Base-by-base conservation (phyloP, 2,888 invertebrate species). In the Villa cingulata region DNA sequence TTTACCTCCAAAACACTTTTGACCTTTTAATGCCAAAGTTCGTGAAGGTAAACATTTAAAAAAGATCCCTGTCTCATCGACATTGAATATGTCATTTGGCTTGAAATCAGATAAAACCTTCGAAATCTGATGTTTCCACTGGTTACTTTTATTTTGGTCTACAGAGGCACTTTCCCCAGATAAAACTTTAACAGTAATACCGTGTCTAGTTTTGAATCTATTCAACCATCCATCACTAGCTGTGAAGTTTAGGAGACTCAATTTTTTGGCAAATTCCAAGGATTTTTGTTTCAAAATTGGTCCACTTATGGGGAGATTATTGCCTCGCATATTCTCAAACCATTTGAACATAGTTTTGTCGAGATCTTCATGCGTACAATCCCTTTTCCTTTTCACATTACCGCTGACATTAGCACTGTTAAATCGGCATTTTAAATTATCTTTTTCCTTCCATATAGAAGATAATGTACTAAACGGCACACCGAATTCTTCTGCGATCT, bases 1-100 rank as follows among this genome's bases (percentile, higher is more conserved):
- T 45, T 55, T 57, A 12, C 53, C 55, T 36, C 53, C 57, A 27
- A 42, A 37, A 50, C 55, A 56, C 38, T 51, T 51, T 48, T 57
- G 55, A 32, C 51, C 52, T 53, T 48, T 45, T 40, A 49, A 43
- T 46, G 37, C 37, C 9, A 49, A 49, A 16, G 42, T 43, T 34
- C 37, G 41, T 12, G 42, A 38, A 14, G 49, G 43, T n/a, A 38
- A 20, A n/a, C 43, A 18, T 37, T 43, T 50, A 27, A 37, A 50
- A 41, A 50, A 47, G 9, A 47, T 20, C n/a, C 43, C 45, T 4
- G 45, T 49, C 15, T 38, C 47, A 27, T 50, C 50, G 9, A 45
- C 29, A 19, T 41, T 45, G 20, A 41, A 48, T n/a, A 48, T 48
- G n/a, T 46, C 41, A 41, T 41, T 23, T n/a, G 23, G 34, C 23